Evolutionary conservation across 2,888 invertebrate species (phyloP).

Genomic region (Caenorhabditis imperialis): DNA sequence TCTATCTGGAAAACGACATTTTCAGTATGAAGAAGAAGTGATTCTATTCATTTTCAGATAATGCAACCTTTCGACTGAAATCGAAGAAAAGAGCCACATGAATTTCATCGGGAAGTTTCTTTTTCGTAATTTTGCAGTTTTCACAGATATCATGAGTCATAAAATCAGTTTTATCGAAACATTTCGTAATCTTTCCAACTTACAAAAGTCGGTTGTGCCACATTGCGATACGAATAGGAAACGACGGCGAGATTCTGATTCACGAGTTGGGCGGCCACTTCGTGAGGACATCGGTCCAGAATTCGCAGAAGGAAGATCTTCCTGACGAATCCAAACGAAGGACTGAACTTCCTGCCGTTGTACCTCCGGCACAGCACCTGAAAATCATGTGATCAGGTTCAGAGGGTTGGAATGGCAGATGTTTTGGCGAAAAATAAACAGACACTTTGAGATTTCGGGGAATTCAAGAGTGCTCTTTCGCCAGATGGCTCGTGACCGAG

Average conservation of each 20-base stretch:
- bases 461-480: conserved; percentile 5
- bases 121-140: no score
- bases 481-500: conserved; percentile 14
- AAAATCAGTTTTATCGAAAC: neutral
- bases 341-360: conserved; percentile 30
- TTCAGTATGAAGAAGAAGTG: neutral
- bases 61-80: no score
- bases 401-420: conserved; percentile 1
- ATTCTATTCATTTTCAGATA: neutral
- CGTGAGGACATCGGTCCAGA: conserved; percentile 20
- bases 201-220: conserved; percentile 18
- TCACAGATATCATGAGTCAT: no score
- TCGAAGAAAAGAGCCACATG: no score
- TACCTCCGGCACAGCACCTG: conserved; percentile 53
- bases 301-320: conserved; percentile 39
- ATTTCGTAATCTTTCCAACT: no score
- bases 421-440: conserved; percentile 2
- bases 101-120: no score
- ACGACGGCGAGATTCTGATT: conserved; percentile 51
- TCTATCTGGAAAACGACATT: conserved; percentile 21
- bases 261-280: conserved; percentile 16
- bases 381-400: conserved; percentile 11
- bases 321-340: conserved; percentile 32
- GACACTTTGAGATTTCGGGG: neutral
- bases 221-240: conserved; percentile 52